Evolutionary conservation across 2,888 invertebrate species (phyloP).

Genomic region (Pherbina coryleti): DNA sequence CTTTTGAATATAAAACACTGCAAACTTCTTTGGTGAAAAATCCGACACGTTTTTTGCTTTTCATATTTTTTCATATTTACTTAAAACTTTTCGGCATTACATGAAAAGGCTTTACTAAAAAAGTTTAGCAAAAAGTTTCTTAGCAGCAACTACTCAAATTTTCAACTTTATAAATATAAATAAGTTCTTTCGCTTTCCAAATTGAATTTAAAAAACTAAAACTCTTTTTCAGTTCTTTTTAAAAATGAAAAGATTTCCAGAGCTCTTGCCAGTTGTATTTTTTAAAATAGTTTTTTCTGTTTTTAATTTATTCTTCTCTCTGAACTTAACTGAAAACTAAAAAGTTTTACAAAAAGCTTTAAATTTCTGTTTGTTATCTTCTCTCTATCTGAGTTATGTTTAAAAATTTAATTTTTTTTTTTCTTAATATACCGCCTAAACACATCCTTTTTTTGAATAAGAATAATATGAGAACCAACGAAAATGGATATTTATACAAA

Average conservation of each 20-base stretch:
- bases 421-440: slow-evolving; percentile 68
- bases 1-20: no score
- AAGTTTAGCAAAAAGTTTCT: no score
- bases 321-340: slow-evolving; percentile 13
- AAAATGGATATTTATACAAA: slow-evolving; percentile 45
- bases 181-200: background rate
- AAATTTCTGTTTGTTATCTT: slow-evolving; percentile 43
- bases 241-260: slow-evolving; percentile 68
- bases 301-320: slow-evolving; percentile 50
- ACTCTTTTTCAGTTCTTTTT: slow-evolving; percentile 43
- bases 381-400: slow-evolving; percentile 55
- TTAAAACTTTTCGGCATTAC: background rate
- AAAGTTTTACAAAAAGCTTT: slow-evolving; percentile 5
- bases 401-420: slow-evolving; percentile 35
- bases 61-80: no score
- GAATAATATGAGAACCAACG: slow-evolving; percentile 69
- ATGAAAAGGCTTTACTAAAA: no score
- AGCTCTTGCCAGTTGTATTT: slow-evolving; percentile 69
- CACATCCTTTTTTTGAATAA: slow-evolving; percentile 69
- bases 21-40: no score
- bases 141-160: slow-evolving; percentile 1
- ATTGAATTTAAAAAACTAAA: slow-evolving; percentile 23
- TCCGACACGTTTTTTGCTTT: no score
- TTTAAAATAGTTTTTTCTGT: slow-evolving; percentile 50
- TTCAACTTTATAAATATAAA: background rate